Percentiles rank a stretch among this genome's conserved stretches.
Evolutionary conservation across 2,797 vertebrate genomes (phyloP).

Genomic region (Tokudaia muenninki): DNA sequence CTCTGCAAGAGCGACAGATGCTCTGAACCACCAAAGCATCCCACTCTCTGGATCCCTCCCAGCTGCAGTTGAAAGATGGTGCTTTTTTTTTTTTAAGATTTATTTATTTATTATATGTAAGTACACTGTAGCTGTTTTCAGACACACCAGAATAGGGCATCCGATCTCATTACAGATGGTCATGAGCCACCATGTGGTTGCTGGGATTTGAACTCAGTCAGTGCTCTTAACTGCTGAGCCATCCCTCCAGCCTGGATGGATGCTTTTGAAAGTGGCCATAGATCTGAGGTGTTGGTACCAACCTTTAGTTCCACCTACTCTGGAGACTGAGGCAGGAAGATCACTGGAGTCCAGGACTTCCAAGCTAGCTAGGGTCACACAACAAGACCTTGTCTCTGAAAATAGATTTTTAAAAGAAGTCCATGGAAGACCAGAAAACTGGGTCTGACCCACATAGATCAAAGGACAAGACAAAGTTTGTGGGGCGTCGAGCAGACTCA

Average conservation of each 20-base stretch:
- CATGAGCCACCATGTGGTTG: no score
- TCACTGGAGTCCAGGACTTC: background rate
- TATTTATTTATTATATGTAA: no score
- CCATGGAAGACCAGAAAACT: background rate
- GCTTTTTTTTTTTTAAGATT: no score
- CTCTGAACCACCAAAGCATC: background rate
- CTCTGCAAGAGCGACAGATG: no score
- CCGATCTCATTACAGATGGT: no score
- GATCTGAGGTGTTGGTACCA: background rate
- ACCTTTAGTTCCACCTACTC: background rate
- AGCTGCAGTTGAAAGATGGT: no score
- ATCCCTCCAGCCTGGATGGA: background rate
- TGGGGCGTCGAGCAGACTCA: background rate
- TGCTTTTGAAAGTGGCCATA: background rate
- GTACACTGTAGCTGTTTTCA: no score
- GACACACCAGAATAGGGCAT: no score
- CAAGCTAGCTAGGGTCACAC: background rate
- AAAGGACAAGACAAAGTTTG: background rate
- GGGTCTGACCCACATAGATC: constrained; percentile 23
- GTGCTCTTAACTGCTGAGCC: no score
- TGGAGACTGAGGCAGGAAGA: background rate
- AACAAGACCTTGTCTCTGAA: background rate
- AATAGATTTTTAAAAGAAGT: constrained; percentile 24
- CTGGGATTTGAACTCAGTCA: no score
- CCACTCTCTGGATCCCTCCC: no score